A percentile compares a stretch with the other conserved stretches of the same genome.
phyloP scores from a whole-genome alignment of 2,113 vertebrate genomes.

The Corydoras maculifer region DNA sequence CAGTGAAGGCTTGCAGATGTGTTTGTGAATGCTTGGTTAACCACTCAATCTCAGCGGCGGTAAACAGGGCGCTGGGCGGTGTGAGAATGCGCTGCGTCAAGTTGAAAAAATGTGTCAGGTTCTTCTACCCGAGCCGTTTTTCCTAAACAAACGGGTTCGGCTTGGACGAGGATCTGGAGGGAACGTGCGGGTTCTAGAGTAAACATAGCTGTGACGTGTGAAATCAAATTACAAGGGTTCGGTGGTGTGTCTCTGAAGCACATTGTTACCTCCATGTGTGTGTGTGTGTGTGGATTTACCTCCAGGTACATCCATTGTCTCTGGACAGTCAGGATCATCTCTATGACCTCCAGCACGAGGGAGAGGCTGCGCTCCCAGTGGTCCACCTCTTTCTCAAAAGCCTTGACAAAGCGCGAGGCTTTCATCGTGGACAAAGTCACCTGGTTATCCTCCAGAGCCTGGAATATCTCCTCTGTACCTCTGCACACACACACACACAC shows the following conservation, averaged over 20 bases:
- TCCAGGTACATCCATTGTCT: constrained; percentile 86
- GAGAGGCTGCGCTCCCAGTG: constrained; percentile 78
- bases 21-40: constrained; percentile 29
- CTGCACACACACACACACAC: constrained; percentile 51
- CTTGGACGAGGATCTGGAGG: background rate
- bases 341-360: constrained; percentile 75
- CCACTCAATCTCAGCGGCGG: constrained; percentile 10
- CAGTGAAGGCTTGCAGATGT: constrained; percentile 22
- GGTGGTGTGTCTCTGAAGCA: no score
- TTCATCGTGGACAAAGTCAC: constrained; percentile 81
- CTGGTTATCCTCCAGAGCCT: constrained; percentile 80
- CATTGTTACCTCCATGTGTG: no score
- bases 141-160: background rate
- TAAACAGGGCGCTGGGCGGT: constrained; percentile 21
- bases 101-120: background rate
- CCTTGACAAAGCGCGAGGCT: constrained; percentile 75
- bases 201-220: no score
- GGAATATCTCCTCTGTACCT: constrained; percentile 76
- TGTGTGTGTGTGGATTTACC: constrained; percentile 53
- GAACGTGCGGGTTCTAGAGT: background rate
- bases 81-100: constrained; percentile 11
- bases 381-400: constrained; percentile 80
- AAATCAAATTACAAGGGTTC: no score
- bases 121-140: background rate
- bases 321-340: constrained; percentile 77